Percentiles rank a stretch among this genome's conserved stretches.
phyloP scores from a whole-genome alignment of 1,140 invertebrate species.

The Leptestheria dahalacensis region DNA sequence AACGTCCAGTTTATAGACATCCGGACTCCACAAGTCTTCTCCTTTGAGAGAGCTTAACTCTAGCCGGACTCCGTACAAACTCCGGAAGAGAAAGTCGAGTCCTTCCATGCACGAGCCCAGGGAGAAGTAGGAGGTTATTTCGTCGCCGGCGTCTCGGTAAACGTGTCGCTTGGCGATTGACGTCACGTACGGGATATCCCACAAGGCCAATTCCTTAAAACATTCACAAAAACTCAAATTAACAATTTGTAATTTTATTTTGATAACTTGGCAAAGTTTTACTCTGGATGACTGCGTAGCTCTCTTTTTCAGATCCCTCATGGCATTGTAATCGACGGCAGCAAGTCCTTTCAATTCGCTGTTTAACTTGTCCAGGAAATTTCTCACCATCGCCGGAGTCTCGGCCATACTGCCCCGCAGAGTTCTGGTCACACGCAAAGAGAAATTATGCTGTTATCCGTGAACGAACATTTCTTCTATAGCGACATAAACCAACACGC shows the following conservation, averaged over 20 bases:
- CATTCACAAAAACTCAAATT: constrained; percentile 11
- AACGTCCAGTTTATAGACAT: constrained; percentile 77
- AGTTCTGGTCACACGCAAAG: constrained; percentile 39
- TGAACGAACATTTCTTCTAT: too few species aligned
- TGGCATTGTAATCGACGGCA: constrained; percentile 48
- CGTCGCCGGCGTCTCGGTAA: constrained; percentile 42
- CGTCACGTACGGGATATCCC: constrained; percentile 73
- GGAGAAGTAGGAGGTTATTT: constrained; percentile 80
- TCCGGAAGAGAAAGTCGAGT: constrained; percentile 63
- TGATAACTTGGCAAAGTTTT: neutral
- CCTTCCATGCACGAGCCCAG: constrained; percentile 93
- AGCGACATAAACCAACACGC: too few species aligned
- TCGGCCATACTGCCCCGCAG: constrained; percentile 74
- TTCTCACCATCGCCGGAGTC: constrained; percentile 52
- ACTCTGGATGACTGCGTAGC: constrained; percentile 29
- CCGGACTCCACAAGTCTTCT: constrained; percentile 69
- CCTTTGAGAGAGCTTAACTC: constrained; percentile 46
- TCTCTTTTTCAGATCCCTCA: constrained; percentile 54
- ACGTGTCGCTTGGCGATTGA: constrained; percentile 51
- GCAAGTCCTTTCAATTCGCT: constrained; percentile 46
- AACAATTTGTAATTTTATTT: neutral
- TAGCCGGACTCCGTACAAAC: constrained; percentile 63
- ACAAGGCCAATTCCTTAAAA: constrained; percentile 40
- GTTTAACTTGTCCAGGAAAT: constrained; percentile 66
- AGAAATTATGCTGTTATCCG: constrained; percentile 2